Conservation (phyloP, 1,140 invertebrate genomes). For the Thalassaphorura encarpata region DNA sequence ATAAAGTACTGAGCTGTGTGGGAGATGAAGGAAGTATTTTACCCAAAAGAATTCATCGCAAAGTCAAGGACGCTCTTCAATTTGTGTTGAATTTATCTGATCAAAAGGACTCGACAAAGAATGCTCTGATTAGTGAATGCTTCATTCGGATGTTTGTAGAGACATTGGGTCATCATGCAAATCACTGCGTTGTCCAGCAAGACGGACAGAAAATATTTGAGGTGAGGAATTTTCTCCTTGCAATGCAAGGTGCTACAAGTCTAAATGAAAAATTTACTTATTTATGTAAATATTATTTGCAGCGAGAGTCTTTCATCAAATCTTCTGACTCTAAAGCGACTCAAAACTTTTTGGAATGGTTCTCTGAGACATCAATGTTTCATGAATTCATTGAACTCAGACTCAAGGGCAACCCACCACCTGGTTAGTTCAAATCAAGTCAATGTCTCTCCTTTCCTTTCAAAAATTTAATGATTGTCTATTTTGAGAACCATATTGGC, state of each 20-base stretch:
- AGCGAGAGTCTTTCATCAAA: slow-evolving; percentile 54
- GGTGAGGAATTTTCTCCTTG: slow-evolving; percentile 37
- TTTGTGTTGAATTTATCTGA: slow-evolving; percentile 43
- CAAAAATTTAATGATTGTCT: neutral
- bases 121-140: slow-evolving; percentile 54
- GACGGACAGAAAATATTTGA: slow-evolving; percentile 45
- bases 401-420: slow-evolving; percentile 23
- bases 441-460: neutral
- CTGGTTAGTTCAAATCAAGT: slow-evolving; percentile 15
- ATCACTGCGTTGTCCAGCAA: slow-evolving; percentile 42
- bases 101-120: slow-evolving; percentile 40
- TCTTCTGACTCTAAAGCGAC: slow-evolving; percentile 49
- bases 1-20: slow-evolving; percentile 43
- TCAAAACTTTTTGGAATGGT: slow-evolving; percentile 66
- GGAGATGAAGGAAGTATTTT: slow-evolving; percentile 55
- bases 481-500: neutral
- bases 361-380: slow-evolving; percentile 73
- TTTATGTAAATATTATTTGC: slow-evolving; percentile 35
- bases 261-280: neutral
- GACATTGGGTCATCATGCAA: slow-evolving; percentile 49
- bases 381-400: slow-evolving; percentile 40
- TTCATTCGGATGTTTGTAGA: slow-evolving; percentile 57
- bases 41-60: slow-evolving; percentile 48
- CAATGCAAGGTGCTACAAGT: neutral
- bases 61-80: slow-evolving; percentile 50